Conservation (phyloP, 2,888 invertebrate species). For the Spilarctia lutea region DNA sequence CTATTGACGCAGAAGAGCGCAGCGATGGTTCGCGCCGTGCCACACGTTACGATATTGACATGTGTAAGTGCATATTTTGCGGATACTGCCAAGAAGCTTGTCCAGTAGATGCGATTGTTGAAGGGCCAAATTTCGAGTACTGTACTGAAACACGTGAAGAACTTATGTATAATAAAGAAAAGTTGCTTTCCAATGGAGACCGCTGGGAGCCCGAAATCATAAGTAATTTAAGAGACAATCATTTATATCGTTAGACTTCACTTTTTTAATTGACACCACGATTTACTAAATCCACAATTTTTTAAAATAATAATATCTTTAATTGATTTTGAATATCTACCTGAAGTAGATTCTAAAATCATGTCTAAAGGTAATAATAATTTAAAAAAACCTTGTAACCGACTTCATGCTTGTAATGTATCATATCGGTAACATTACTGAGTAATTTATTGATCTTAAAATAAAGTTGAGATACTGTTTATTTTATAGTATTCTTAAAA, state of each 20-base stretch:
- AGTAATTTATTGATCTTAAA: slow-evolving; percentile 22
- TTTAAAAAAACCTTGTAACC: slow-evolving; percentile 29
- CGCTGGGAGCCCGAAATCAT: slow-evolving; percentile 99
- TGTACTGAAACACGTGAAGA: slow-evolving; percentile 99
- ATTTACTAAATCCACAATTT: not conserved
- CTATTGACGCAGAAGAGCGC: slow-evolving; percentile 99
- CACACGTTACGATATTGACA: slow-evolving; percentile 98
- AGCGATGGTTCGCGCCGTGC: slow-evolving; percentile 98
- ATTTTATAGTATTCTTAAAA: slow-evolving; percentile 1
- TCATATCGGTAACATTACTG: slow-evolving; percentile 21
- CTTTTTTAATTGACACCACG: not conserved
- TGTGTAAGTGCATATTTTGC: slow-evolving; percentile 99
- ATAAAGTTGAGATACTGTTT: slow-evolving; percentile 22
- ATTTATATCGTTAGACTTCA: slow-evolving; percentile 68
- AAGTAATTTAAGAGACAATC: slow-evolving; percentile 90
- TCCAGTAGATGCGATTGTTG: slow-evolving; percentile 99
- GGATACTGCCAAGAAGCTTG: slow-evolving; percentile 99
- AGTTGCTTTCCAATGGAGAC: slow-evolving; percentile 97
- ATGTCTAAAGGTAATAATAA: slow-evolving; percentile 42
- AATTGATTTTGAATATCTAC: not conserved
- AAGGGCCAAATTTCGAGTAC: slow-evolving; percentile 99
- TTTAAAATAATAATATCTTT: not conserved
- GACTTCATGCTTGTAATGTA: slow-evolving; percentile 12
- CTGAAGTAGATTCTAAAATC: slow-evolving; percentile 18
- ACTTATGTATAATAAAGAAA: slow-evolving; percentile 99